Conservation (phyloP, 2,797 vertebrate species). For the Neosalanx taihuensis region DNA sequence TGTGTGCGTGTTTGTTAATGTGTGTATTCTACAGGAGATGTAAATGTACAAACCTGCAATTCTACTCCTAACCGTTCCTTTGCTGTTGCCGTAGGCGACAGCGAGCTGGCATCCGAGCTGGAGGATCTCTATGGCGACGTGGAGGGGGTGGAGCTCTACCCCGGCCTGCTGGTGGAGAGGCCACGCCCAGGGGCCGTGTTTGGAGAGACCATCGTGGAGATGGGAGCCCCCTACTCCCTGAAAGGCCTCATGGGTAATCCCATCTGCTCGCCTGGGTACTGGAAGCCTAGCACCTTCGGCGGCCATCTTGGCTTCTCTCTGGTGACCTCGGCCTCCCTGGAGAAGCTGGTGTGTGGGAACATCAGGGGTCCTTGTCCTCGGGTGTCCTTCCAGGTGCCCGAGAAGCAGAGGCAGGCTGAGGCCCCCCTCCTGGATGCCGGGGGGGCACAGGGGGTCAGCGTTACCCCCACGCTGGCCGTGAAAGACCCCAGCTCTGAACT, state of each 20-base stretch:
- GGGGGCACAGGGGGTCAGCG: neutral
- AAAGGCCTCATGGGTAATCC: slow-evolving; percentile 96
- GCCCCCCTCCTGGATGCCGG: neutral
- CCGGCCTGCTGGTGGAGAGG: slow-evolving; percentile 89
- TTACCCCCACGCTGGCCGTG: neutral
- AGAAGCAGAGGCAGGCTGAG: slow-evolving; percentile 42
- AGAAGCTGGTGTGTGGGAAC: slow-evolving; percentile 90
- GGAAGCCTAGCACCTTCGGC: slow-evolving; percentile 98
- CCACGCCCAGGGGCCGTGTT: slow-evolving; percentile 87
- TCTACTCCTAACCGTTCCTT: neutral
- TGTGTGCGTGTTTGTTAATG: too few relatives aligned
- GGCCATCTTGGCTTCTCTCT: slow-evolving; percentile 89
- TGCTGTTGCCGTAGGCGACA: slow-evolving; percentile 79
- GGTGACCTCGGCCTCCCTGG: slow-evolving; percentile 88
- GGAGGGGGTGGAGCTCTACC: slow-evolving; percentile 92
- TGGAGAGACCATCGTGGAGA: slow-evolving; percentile 97
- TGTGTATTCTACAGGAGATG: neutral
- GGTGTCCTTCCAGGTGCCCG: slow-evolving; percentile 81
- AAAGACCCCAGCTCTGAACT: slow-evolving; percentile 3
- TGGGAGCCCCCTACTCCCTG: slow-evolving; percentile 92
- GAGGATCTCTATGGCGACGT: slow-evolving; percentile 90
- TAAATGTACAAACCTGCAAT: neutral
- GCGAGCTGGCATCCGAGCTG: slow-evolving; percentile 88
- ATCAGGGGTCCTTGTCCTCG: slow-evolving; percentile 85
- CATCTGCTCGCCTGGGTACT: slow-evolving; percentile 96